Conservation (phyloP, 2,113 vertebrate species). For the Romanogobio albipinnatus region DNA sequence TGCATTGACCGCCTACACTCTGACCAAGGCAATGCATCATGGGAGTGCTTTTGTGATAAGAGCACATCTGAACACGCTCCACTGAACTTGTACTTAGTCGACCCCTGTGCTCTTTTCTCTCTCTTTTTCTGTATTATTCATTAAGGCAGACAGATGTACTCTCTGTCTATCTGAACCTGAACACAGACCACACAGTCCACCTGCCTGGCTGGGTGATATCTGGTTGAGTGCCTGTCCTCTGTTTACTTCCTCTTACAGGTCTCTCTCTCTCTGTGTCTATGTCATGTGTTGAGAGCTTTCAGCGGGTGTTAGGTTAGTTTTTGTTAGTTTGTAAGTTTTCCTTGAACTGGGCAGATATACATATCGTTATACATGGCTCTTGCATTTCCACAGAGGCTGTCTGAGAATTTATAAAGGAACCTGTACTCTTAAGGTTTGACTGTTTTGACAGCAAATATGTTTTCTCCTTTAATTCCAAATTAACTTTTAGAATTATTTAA, state of each 20-base stretch:
- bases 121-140: slow-evolving; percentile 58
- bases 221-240: slow-evolving; percentile 4
- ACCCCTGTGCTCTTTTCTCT: slow-evolving; percentile 68
- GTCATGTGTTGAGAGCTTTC: slow-evolving; percentile 23
- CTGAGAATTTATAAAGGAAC: neutral
- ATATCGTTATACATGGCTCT: neutral
- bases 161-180: slow-evolving; percentile 21
- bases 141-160: slow-evolving; percentile 40
- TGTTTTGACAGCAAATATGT: too few species aligned
- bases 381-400: neutral
- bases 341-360: neutral
- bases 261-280: slow-evolving; percentile 37
- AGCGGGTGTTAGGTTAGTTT: neutral
- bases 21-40: slow-evolving; percentile 66
- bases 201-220: slow-evolving; percentile 68
- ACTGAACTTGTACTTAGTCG: slow-evolving; percentile 71
- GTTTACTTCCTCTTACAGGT: slow-evolving; percentile 31
- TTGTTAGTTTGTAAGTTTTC: neutral
- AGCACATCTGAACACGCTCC: slow-evolving; percentile 72
- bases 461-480: too few species aligned
- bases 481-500: too few species aligned
- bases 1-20: slow-evolving; percentile 79
- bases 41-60: slow-evolving; percentile 76
- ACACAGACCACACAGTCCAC: slow-evolving; percentile 57
- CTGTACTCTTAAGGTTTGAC: neutral